These are phyloP conservation scores for Sepioteuthis lessoniana DNA, from an alignment of 2,888 invertebrate species.

Conservation along the genomic window DNA sequence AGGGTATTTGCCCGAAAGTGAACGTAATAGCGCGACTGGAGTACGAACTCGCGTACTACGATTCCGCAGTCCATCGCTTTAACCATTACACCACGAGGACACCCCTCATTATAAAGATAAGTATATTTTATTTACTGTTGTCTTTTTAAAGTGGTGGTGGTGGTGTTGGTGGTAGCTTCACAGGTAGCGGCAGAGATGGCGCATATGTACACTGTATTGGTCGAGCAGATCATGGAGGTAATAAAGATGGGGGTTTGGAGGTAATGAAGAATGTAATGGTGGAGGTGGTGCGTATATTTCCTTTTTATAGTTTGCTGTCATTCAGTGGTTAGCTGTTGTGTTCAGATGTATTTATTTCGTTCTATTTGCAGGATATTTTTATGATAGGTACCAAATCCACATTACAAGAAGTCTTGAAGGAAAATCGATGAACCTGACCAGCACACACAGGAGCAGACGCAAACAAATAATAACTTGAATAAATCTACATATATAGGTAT, in stretches of 20 bases:
- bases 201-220: too few species aligned
- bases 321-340: neutral
- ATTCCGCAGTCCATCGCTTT: too few species aligned
- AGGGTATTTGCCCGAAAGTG: too few species aligned
- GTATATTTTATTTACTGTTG: too few species aligned
- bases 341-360: neutral
- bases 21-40: too few species aligned
- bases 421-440: slow-evolving; percentile 1
- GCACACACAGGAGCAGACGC: neutral
- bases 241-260: neutral
- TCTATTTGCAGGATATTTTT: neutral
- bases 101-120: too few species aligned
- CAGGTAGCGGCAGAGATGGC: too few species aligned
- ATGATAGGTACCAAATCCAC: slow-evolving; percentile 21
- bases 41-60: too few species aligned
- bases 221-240: neutral
- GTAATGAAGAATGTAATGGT: neutral
- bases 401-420: neutral
- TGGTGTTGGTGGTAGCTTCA: neutral
- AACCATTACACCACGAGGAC: too few species aligned
- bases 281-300: neutral
- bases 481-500: neutral
- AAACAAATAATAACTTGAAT: neutral
- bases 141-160: too few species aligned
- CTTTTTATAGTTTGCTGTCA: neutral